Evolutionary conservation across 2,113 vertebrate genomes (phyloP).

Genomic region (Aegotheles bennettii): DNA sequence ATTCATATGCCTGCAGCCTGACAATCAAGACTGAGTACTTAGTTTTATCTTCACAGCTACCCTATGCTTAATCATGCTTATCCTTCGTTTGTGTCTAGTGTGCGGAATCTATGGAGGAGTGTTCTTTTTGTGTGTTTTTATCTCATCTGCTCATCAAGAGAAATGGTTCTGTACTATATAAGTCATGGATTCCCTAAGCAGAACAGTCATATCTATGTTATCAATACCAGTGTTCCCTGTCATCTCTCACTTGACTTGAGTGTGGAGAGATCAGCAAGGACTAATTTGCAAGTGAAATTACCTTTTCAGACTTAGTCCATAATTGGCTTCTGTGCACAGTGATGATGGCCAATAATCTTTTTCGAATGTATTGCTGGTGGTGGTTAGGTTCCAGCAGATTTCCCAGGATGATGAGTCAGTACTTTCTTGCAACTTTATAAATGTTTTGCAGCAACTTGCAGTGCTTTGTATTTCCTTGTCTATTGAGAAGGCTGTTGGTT

Average conservation of each 20-base stretch:
- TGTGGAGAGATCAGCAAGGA: background rate
- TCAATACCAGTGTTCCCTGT: background rate
- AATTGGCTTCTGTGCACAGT: background rate
- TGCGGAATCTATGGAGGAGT: background rate
- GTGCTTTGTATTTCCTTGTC: background rate
- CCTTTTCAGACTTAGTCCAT: background rate
- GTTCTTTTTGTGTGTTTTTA: background rate
- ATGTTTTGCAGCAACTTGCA: background rate
- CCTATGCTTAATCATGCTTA: background rate
- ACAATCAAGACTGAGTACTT: background rate
- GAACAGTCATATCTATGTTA: background rate
- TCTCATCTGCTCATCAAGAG: background rate
- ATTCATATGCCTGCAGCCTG: background rate
- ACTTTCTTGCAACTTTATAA: background rate
- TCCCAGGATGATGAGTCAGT: background rate
- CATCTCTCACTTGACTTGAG: background rate
- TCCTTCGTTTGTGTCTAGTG: background rate
- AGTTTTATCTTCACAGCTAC: background rate
- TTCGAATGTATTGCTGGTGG: background rate
- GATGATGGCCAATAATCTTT: background rate
- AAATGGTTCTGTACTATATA: background rate
- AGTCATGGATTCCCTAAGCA: background rate
- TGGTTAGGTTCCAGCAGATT: background rate
- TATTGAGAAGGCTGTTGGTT: background rate
- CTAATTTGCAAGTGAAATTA: background rate